Evolutionary conservation across 2,888 invertebrate species (phyloP), one percentile per base, ranked within the genome.

Genomic region (Spisula solida): DNA sequence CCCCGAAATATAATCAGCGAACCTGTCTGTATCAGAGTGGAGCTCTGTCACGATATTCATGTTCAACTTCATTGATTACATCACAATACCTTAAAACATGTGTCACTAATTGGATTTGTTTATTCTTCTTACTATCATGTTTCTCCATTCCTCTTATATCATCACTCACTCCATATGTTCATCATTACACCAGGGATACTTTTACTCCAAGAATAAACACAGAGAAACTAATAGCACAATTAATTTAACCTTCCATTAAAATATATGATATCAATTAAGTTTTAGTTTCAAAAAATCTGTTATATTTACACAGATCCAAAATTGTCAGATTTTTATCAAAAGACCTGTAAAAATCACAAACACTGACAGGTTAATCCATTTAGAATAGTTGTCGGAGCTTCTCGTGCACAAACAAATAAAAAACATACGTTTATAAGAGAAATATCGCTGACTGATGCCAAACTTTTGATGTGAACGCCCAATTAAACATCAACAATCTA

Each of bases 51-150:
- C 34, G 75, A 34, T 75, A 14, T 75, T 34, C 75, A 75, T 75
- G 75, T 75, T 75, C 18, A 31, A 2, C 20, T 31, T 18, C 29
- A 75, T 75, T 75, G 75, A 75, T 75, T 80, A 80, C 47, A 48
- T 47, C 80, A 80, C 47, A 48, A 34, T 48, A 80, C 80, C 80
- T 47, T 51, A 25, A 82, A 82, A 82, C 82, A 70, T 41, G 41
- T 82, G 82, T 82, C 60, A 82, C 18, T 60, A 20, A 82, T 55
- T 55, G 31, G 14, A 18, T 60, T 60, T 20, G 29, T 60, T 31
- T n/a, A 60, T 60, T 60, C 29, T 6, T 56, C 31, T 34, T 60
- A n/a, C 48, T 31, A 29, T 66, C 60, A 25, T 25, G 60, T 66
- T 66, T 66, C 60, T 66, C 8, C 60, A 12, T 66, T 66, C n/a